Evolutionary conservation across 2,888 invertebrate species (phyloP).

Genomic region (Belgica antarctica): DNA sequence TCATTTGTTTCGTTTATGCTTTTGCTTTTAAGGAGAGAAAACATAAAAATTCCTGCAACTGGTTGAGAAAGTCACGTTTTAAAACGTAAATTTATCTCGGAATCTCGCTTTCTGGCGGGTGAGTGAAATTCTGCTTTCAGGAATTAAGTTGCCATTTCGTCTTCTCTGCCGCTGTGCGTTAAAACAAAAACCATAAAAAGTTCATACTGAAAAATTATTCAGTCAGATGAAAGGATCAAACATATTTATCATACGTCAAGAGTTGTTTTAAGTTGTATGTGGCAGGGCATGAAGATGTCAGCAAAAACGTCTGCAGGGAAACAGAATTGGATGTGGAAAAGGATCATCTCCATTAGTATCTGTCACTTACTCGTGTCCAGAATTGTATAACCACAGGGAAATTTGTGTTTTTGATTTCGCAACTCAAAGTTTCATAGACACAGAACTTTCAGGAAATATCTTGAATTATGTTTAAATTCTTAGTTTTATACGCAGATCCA

Average conservation of each 20-base stretch:
- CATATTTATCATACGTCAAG: slow-evolving; percentile 12
- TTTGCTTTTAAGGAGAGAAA: background rate
- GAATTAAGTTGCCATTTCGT: background rate
- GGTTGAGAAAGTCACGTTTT: slow-evolving; percentile 19
- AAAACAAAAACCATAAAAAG: background rate
- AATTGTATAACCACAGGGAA: background rate
- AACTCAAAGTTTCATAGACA: too few relatives aligned
- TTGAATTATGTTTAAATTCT: too few relatives aligned
- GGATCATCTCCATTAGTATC: background rate
- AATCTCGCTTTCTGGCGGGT: background rate
- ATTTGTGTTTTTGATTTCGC: background rate
- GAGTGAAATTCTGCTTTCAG: background rate
- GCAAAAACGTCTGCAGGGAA: too few relatives aligned
- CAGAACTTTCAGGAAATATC: too few relatives aligned
- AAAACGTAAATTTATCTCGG: too few relatives aligned
- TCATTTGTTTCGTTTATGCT: slow-evolving; percentile 13
- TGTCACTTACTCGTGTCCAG: background rate
- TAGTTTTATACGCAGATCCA: too few relatives aligned
- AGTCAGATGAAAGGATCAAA: background rate
- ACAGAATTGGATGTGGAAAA: too few relatives aligned
- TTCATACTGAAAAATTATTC: background rate
- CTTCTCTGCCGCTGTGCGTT: background rate
- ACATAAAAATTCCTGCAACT: slow-evolving; percentile 35
- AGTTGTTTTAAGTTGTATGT: background rate
- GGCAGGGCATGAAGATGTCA: background rate